These are phyloP conservation scores for Scomber colias DNA, from an alignment of 2,113 vertebrate genomes.

Conservation along the genomic window DNA sequence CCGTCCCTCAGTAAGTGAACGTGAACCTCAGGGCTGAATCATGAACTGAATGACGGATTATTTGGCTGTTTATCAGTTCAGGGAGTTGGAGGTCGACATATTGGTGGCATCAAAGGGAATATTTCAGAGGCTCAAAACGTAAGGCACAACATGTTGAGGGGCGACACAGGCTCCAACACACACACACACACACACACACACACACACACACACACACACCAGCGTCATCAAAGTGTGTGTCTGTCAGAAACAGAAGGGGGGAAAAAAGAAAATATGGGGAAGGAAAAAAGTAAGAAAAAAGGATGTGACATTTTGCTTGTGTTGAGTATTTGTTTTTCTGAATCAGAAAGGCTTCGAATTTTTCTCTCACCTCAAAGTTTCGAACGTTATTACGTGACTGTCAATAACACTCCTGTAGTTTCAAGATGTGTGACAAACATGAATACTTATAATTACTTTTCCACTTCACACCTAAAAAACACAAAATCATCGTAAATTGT, in stretches of 20 bases:
- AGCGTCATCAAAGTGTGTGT: conserved; percentile 45
- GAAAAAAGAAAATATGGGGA: neutral
- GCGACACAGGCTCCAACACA: conserved; percentile 37
- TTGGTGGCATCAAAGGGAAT: conserved; percentile 78
- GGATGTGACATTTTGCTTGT: conserved; percentile 42
- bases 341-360: neutral
- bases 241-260: neutral
- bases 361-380: neutral
- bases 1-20: too few relatives aligned
- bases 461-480: neutral
- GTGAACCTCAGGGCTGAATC: too few relatives aligned
- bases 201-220: conserved; percentile 18
- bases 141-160: conserved; percentile 20
- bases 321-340: conserved; percentile 15
- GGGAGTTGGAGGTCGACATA: too few relatives aligned
- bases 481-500: conserved; percentile 11
- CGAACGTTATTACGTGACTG: neutral
- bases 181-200: conserved; percentile 21
- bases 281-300: neutral
- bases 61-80: too few relatives aligned
- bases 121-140: conserved; percentile 39
- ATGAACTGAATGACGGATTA: too few relatives aligned
- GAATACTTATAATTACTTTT: neutral
- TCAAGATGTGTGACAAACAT: conserved; percentile 6
- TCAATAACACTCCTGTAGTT: neutral